These are phyloP conservation scores for Chelmon rostratus DNA, from an alignment of 2,797 vertebrate species.

Conservation along the genomic window DNA sequence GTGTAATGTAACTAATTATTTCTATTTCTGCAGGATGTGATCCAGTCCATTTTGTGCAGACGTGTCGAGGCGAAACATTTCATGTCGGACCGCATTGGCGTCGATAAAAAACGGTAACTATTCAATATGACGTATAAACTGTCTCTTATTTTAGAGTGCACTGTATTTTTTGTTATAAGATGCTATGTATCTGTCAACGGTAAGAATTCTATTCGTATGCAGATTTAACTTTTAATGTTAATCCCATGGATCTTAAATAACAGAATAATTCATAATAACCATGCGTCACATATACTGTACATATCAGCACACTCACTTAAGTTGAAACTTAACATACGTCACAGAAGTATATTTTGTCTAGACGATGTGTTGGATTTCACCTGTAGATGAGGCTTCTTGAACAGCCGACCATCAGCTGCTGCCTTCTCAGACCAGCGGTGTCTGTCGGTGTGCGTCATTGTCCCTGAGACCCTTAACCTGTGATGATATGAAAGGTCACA, in stretches of 20 bases:
- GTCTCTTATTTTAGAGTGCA: constrained; percentile 6
- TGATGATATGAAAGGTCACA: constrained; percentile 94
- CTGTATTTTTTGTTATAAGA: constrained; percentile 1
- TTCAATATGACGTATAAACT: constrained; percentile 11
- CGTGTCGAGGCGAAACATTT: constrained; percentile 39
- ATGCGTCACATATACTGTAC: not conserved
- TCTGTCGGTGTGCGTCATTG: constrained; percentile 81
- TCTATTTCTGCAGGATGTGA: constrained; percentile 64
- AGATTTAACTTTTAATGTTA: constrained; percentile 1
- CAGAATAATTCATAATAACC: not conserved
- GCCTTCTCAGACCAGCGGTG: not conserved
- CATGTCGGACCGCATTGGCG: constrained; percentile 39
- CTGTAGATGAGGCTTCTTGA: not conserved
- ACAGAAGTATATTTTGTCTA: not conserved
- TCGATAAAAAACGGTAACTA: constrained; percentile 59
- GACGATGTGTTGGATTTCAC: not conserved
- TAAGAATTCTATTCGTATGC: not conserved
- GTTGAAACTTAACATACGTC: not conserved
- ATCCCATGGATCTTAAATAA: constrained; percentile 8
- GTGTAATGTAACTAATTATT: constrained; percentile 37
- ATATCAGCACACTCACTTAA: not conserved
- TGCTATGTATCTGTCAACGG: not conserved
- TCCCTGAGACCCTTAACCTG: constrained; percentile 99
- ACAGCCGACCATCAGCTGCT: not conserved
- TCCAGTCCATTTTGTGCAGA: constrained; percentile 35